A percentile compares a stretch with the other conserved stretches of the same genome.
These are phyloP conservation scores for Melitaea cinxia DNA, from an alignment of 1,140 invertebrate genomes.

Conservation along the genomic window DNA sequence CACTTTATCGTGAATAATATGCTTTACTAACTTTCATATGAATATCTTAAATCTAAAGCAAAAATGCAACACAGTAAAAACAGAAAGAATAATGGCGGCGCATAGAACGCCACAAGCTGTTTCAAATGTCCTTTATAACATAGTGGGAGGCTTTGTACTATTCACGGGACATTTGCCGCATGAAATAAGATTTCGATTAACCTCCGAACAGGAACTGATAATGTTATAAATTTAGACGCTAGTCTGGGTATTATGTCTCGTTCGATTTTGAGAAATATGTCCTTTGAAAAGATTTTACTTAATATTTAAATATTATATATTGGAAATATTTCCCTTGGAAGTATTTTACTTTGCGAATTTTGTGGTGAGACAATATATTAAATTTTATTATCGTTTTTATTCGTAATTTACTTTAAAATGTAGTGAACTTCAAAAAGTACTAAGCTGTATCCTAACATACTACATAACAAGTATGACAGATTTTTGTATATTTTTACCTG, in stretches of 20 bases:
- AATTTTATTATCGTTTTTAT: no score
- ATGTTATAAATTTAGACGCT: constrained; percentile 36
- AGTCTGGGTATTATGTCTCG: constrained; percentile 7
- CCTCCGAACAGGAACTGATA: constrained; percentile 41
- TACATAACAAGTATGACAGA: no score
- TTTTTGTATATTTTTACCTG: no score
- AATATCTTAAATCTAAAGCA: not conserved
- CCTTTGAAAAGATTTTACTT: not conserved
- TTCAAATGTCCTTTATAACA: constrained; percentile 50
- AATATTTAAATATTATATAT: not conserved
- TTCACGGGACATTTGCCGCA: constrained; percentile 65
- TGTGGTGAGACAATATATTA: no score
- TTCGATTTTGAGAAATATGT: constrained; percentile 8
- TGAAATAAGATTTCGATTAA: constrained; percentile 75
- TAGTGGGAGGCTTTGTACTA: constrained; percentile 53
- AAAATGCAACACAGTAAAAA: not conserved
- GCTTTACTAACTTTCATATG: no score
- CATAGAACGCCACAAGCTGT: constrained; percentile 13
- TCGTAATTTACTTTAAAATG: no score
- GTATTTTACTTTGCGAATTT: no score
- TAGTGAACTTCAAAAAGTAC: no score
- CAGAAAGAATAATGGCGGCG: not conserved
- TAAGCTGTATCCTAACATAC: no score
- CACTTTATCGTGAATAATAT: no score
- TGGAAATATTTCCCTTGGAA: not conserved